Evolutionary conservation across 2,888 invertebrate species (phyloP).

Genomic region (Acrobasis repandana): DNA sequence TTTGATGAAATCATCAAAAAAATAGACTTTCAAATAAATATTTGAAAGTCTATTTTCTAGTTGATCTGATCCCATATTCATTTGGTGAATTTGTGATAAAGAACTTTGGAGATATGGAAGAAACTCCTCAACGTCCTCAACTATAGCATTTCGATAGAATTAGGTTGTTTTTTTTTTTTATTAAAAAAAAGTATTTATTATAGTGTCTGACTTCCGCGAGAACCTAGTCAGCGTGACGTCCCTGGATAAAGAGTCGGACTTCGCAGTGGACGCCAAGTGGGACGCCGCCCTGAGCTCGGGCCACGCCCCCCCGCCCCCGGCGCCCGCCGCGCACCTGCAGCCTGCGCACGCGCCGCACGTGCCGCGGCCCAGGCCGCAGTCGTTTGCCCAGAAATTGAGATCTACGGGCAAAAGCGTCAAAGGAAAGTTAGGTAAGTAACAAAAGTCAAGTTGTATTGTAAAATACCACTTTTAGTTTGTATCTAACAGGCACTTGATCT

Average conservation of each 20-base stretch:
- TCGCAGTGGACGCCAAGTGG: constrained; percentile 60
- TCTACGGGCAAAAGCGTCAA: constrained; percentile 93
- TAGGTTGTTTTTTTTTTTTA: no score
- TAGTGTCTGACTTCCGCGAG: constrained; percentile 86
- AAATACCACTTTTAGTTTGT: neutral
- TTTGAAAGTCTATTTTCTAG: no score
- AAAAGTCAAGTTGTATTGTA: neutral
- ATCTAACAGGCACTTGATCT: no score
- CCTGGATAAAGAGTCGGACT: constrained; percentile 63
- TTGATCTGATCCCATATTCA: no score
- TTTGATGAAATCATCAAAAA: no score
- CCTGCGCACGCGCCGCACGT: constrained; percentile 29
- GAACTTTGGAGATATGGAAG: no score
- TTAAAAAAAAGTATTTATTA: no score
- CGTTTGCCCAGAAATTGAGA: constrained; percentile 93
- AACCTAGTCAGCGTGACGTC: constrained; percentile 76
- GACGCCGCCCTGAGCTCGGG: constrained; percentile 35
- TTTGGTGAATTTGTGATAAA: no score
- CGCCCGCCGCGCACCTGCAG: constrained; percentile 40
- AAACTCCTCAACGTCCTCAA: no score
- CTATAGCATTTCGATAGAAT: no score
- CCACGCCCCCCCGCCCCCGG: constrained; percentile 34
- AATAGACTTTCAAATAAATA: no score
- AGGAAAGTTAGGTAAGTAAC: constrained; percentile 80
- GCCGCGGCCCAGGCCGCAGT: constrained; percentile 86